phyloP scores from a whole-genome alignment of 2,888 invertebrate species.

The Scotopteryx bipunctaria region DNA sequence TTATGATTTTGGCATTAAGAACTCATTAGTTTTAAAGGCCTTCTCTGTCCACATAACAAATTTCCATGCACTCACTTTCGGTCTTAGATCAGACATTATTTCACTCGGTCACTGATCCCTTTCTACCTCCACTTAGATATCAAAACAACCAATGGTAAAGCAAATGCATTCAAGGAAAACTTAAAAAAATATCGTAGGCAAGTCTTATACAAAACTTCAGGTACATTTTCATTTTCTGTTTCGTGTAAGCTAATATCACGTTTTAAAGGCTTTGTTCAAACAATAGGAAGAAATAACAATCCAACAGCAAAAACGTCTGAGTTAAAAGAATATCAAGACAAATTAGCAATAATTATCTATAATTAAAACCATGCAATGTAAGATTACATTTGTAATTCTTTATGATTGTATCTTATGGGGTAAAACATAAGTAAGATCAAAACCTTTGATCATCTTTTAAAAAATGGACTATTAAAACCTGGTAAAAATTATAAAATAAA shows the following conservation, averaged over 20 bases:
- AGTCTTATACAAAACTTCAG: neutral
- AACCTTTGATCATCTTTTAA: too few relatives aligned
- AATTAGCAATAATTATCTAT: slow-evolving; percentile 40
- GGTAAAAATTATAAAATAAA: too few relatives aligned
- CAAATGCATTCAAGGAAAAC: too few relatives aligned
- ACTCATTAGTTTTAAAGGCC: neutral
- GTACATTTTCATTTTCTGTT: neutral
- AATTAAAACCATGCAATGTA: slow-evolving; percentile 28
- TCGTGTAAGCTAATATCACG: neutral
- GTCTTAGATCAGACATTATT: too few relatives aligned
- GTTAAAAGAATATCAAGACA: slow-evolving; percentile 41
- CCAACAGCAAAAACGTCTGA: slow-evolving; percentile 27
- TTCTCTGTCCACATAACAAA: too few relatives aligned
- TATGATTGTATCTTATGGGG: neutral
- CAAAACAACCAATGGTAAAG: too few relatives aligned
- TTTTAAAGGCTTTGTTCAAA: slow-evolving; percentile 14
- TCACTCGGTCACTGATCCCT: too few relatives aligned
- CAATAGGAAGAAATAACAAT: slow-evolving; percentile 27
- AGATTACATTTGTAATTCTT: slow-evolving; percentile 21
- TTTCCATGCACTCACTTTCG: too few relatives aligned
- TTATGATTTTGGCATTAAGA: neutral
- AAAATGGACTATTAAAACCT: too few relatives aligned
- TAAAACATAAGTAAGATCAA: neutral
- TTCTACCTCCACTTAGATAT: too few relatives aligned
- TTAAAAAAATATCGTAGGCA: too few relatives aligned